Conservation (phyloP, 2,797 vertebrate species). For the Calcarius lapponicus region DNA sequence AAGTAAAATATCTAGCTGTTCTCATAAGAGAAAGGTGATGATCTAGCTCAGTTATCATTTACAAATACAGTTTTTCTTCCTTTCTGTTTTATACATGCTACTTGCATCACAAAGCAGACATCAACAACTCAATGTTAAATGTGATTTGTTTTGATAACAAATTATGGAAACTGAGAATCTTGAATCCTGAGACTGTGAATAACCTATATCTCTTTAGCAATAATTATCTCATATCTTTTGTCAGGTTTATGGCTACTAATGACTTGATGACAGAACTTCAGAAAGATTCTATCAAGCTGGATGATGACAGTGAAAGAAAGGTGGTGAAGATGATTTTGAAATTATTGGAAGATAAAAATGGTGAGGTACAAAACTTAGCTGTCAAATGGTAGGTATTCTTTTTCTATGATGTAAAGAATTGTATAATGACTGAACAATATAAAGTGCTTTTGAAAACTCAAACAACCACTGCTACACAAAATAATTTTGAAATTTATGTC, state of each 20-base stretch:
- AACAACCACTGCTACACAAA: background rate
- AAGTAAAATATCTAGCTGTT: background rate
- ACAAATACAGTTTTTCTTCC: background rate
- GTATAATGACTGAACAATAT: background rate
- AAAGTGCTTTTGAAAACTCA: background rate
- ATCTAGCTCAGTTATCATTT: background rate
- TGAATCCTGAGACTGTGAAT: background rate
- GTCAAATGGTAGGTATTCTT: conserved; percentile 91
- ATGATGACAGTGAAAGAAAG: conserved; percentile 98
- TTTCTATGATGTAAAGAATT: background rate
- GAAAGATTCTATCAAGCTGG: conserved; percentile 98
- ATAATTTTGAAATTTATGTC: background rate
- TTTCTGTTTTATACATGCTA: background rate
- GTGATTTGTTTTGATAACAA: background rate
- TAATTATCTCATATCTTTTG: conserved; percentile 48
- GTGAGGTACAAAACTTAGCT: conserved; percentile 97
- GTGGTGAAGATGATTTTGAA: conserved; percentile 99
- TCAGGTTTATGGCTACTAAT: conserved; percentile 99
- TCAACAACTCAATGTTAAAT: background rate
- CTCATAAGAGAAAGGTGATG: background rate
- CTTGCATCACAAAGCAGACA: background rate
- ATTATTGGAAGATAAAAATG: conserved; percentile 97
- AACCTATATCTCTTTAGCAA: background rate
- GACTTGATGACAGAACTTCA: conserved; percentile 99
- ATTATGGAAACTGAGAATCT: background rate